Evolutionary conservation across 1,140 invertebrate genomes (phyloP).

Genomic region (Panulirus ornatus): DNA sequence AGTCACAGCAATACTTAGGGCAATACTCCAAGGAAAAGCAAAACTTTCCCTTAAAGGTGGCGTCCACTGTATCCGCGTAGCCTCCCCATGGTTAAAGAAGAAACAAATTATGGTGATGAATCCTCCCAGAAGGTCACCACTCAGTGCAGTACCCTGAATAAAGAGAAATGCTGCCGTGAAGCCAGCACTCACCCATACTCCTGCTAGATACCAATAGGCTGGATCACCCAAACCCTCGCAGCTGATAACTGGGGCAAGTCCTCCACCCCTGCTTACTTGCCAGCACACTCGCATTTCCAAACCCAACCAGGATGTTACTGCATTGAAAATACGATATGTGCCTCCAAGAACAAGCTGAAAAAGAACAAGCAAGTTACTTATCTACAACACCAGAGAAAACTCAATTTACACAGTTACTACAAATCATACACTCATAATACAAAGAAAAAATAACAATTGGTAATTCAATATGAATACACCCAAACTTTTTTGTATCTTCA

Average conservation of each 20-base stretch:
- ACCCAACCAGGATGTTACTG: slow-evolving; percentile 47
- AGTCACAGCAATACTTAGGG: slow-evolving; percentile 77
- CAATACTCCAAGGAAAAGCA: slow-evolving; percentile 84
- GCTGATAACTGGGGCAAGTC: slow-evolving; percentile 83
- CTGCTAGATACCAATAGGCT: slow-evolving; percentile 86
- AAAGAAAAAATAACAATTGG: too few relatives aligned
- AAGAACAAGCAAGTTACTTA: slow-evolving; percentile 40
- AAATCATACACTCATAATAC: too few relatives aligned
- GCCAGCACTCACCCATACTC: slow-evolving; percentile 84
- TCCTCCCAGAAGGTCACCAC: slow-evolving; percentile 84
- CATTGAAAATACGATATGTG: slow-evolving; percentile 75
- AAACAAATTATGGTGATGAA: slow-evolving; percentile 84
- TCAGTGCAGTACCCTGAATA: slow-evolving; percentile 82
- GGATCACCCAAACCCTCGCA: slow-evolving; percentile 89
- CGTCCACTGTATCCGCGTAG: slow-evolving; percentile 88
- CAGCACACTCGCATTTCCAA: slow-evolving; percentile 75
- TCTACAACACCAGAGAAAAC: slow-evolving; percentile 15
- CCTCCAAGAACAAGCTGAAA: slow-evolving; percentile 82
- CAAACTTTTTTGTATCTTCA: too few relatives aligned
- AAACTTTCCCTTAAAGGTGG: slow-evolving; percentile 91
- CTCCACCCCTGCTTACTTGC: slow-evolving; percentile 84
- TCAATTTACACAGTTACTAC: neutral
- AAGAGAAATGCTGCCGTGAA: slow-evolving; percentile 84
- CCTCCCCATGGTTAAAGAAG: slow-evolving; percentile 89
- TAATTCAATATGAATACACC: too few relatives aligned